A percentile compares a stretch with the other conserved stretches of the same genome.
Evolutionary conservation across 2,888 invertebrate genomes (phyloP).

Genomic region (Leucophenga montana): DNA sequence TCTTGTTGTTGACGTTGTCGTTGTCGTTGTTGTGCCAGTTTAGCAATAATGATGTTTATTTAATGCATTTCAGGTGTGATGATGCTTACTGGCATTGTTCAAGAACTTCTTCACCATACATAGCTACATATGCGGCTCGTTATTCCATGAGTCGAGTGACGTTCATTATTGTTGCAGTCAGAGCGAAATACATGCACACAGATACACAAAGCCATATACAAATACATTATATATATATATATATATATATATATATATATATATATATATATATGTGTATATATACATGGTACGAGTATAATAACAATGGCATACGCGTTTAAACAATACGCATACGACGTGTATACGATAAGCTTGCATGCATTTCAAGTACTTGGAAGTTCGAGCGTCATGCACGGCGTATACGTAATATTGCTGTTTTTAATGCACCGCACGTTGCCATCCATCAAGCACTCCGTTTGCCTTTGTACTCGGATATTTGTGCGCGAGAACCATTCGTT

Average conservation of each 20-base stretch:
- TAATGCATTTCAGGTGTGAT: conserved; percentile 67
- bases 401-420: not conserved
- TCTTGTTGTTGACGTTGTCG: not conserved
- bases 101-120: not conserved
- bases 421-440: conserved; percentile 15
- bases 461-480: not conserved
- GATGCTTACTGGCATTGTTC: conserved; percentile 47
- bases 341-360: conserved; percentile 14
- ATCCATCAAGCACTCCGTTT: not conserved
- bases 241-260: not conserved
- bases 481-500: not conserved
- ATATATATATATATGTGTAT: too few relatives aligned
- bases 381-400: not conserved
- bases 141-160: not conserved
- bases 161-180: conserved; percentile 8
- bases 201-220: not conserved
- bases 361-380: not conserved
- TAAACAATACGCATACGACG: not conserved
- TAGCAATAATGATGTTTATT: conserved; percentile 66
- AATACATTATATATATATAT: conserved; percentile 1
- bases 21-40: conserved; percentile 44
- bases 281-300: not conserved
- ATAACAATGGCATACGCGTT: not conserved
- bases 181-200: too few relatives aligned
- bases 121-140: not conserved